These are phyloP conservation scores for Grammomys dolichurus DNA, from an alignment of 2,113 vertebrate species.

Conservation along the genomic window DNA sequence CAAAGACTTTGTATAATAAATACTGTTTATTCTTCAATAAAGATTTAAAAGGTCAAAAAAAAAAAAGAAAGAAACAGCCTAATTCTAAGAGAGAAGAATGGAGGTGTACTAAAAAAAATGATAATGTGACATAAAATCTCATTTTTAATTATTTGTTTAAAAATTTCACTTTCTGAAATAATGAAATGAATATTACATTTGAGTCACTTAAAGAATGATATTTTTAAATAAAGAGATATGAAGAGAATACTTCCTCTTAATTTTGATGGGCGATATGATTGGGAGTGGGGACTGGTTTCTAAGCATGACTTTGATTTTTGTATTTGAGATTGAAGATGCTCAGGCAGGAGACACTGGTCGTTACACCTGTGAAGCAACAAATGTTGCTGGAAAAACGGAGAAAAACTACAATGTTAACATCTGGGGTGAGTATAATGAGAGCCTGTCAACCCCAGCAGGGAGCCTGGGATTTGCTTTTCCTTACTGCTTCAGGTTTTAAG, in stretches of 20 bases:
- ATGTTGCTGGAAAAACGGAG: constrained; percentile 96
- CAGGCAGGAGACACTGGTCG: constrained; percentile 95
- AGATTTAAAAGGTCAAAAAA: constrained; percentile 1
- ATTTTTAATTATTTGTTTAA: constrained; percentile 31
- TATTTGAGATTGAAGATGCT: constrained; percentile 90
- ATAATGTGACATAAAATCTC: background rate
- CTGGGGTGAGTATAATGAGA: constrained; percentile 91
- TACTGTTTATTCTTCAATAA: constrained; percentile 48
- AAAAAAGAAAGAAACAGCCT: background rate
- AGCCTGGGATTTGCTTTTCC: background rate
- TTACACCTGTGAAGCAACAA: constrained; percentile 97
- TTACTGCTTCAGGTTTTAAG: background rate
- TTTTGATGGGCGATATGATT: background rate
- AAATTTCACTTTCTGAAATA: constrained; percentile 13
- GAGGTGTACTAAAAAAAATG: background rate
- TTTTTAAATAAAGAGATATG: background rate
- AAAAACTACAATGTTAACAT: constrained; percentile 98
- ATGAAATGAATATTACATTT: constrained; percentile 9
- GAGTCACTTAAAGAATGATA: background rate
- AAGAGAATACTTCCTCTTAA: background rate
- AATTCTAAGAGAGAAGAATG: background rate
- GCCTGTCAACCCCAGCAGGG: background rate
- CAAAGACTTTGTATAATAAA: background rate
- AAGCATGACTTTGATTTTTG: constrained; percentile 77
- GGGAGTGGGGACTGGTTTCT: background rate